Percentiles rank a stretch among this genome's conserved stretches.
These are phyloP conservation scores for Leptinotarsa texana DNA, from an alignment of 1,140 invertebrate species.

Conservation along the genomic window DNA sequence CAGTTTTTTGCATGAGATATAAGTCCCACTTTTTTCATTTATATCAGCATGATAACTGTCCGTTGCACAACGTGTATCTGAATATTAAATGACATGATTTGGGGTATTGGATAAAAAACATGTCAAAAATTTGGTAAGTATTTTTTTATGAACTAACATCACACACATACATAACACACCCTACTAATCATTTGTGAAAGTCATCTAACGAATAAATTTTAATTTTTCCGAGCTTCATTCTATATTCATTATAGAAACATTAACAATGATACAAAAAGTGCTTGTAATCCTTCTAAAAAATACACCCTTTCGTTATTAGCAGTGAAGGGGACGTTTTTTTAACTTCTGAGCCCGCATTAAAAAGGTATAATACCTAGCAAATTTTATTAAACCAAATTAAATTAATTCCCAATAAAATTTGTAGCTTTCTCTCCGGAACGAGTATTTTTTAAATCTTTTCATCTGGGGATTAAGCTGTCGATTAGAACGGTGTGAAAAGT, in stretches of 20 bases:
- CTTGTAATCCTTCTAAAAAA: slow-evolving; percentile 22
- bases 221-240: slow-evolving; percentile 14
- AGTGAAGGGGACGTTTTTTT: slow-evolving; percentile 15
- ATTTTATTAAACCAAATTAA: slow-evolving; percentile 29
- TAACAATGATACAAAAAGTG: slow-evolving; percentile 27
- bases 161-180: slow-evolving; percentile 21
- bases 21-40: slow-evolving; percentile 16
- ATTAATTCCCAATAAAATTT: slow-evolving; percentile 24
- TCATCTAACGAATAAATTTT: slow-evolving; percentile 16
- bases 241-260: slow-evolving; percentile 26
- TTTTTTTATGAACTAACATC: slow-evolving; percentile 28
- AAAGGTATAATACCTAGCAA: slow-evolving; percentile 22
- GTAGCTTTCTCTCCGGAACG: slow-evolving; percentile 12
- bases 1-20: slow-evolving; percentile 9
- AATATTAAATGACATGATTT: slow-evolving; percentile 35
- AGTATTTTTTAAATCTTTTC: slow-evolving; percentile 21
- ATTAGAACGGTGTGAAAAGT: slow-evolving; percentile 29
- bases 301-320: slow-evolving; percentile 20
- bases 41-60: slow-evolving; percentile 19
- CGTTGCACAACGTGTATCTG: neutral
- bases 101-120: slow-evolving; percentile 46
- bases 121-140: slow-evolving; percentile 45
- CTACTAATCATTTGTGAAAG: slow-evolving; percentile 11
- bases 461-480: slow-evolving; percentile 27
- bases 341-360: slow-evolving; percentile 15